Evolutionary conservation across 1,140 invertebrate genomes (phyloP), one percentile per base, ranked within the genome.

Genomic region (Zaprionus camerounensis): DNA sequence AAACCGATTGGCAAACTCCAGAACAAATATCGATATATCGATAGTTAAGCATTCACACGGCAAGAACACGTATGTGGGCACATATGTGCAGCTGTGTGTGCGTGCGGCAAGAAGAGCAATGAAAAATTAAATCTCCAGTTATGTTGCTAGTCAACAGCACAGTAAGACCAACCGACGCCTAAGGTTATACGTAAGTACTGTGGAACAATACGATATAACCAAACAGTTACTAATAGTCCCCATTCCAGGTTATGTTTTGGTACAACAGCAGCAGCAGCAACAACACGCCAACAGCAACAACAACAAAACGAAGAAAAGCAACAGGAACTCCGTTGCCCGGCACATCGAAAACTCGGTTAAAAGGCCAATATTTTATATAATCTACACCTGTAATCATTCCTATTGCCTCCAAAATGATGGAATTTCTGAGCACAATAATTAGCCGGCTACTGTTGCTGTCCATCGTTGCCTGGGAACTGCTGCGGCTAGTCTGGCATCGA

Each of bases 371-470:
- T 26, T 26, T 38, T 38, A 41, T 38, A 78, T 17, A 31, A 5
- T 34, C 53, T 36, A n/a, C 26, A 31, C 44, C 41, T 44, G 20
- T 22, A 26, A 67, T 49, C 71, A 84, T 83, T 83, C 81, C 71
- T n/a, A 51, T 53, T 53, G 13, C 4, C 15, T 11, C 9, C 55
- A 81, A 61, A 46, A 90, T 88, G 81, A 55, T 81, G 51, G 62
- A 80, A 49, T 51, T 79, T 24, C 34, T 88, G 7, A 81, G 78
- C 68, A 41, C 58, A 44, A 55, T 84, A 15, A 46, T 88, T 11
- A 71, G 84, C 55, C 59, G 64, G 11, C 53, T 90, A 7, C 69
- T 88, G 26, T 31, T 79, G 17, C 46, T 84, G 6, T 46, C 86
- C 34, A 49, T 81, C 24, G 64, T 44, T 7, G 51, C 59, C 6